phyloP scores from a whole-genome alignment of 2,797 vertebrate genomes.

The Perodicticus potto region DNA sequence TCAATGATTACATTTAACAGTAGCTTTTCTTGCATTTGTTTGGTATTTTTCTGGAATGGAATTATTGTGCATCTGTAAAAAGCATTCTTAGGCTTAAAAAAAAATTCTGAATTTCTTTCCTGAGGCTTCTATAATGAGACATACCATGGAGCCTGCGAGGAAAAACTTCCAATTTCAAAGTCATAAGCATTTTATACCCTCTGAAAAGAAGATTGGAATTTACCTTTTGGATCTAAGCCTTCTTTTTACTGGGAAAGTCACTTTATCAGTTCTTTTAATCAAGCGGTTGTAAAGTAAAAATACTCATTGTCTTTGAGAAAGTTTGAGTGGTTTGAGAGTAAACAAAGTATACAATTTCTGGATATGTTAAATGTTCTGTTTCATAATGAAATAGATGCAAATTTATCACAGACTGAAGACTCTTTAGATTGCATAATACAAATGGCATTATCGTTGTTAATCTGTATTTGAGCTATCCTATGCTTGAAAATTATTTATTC shows the following conservation, averaged over 20 bases:
- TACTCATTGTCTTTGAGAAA: slow-evolving; percentile 58
- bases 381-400: not conserved
- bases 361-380: not conserved
- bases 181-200: slow-evolving; percentile 63
- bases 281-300: slow-evolving; percentile 59
- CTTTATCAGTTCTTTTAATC: slow-evolving; percentile 68
- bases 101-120: slow-evolving; percentile 60
- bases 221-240: slow-evolving; percentile 71
- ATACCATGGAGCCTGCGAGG: slow-evolving; percentile 47
- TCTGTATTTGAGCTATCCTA: not conserved
- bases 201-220: slow-evolving; percentile 70
- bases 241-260: slow-evolving; percentile 47
- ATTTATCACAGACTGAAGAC: not conserved
- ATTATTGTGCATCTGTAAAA: slow-evolving; percentile 39
- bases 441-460: not conserved
- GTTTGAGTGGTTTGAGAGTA: slow-evolving; percentile 48
- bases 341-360: slow-evolving; percentile 39
- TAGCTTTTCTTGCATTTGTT: not conserved
- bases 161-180: slow-evolving; percentile 73
- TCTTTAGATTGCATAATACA: not conserved
- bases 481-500: not conserved
- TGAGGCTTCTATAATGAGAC: slow-evolving; percentile 70
- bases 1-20: not conserved
- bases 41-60: slow-evolving; percentile 29
- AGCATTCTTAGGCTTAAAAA: not conserved